These are phyloP conservation scores for Paedocypris sp. DNA, from an alignment of 2,113 vertebrate species.

Conservation along the genomic window DNA sequence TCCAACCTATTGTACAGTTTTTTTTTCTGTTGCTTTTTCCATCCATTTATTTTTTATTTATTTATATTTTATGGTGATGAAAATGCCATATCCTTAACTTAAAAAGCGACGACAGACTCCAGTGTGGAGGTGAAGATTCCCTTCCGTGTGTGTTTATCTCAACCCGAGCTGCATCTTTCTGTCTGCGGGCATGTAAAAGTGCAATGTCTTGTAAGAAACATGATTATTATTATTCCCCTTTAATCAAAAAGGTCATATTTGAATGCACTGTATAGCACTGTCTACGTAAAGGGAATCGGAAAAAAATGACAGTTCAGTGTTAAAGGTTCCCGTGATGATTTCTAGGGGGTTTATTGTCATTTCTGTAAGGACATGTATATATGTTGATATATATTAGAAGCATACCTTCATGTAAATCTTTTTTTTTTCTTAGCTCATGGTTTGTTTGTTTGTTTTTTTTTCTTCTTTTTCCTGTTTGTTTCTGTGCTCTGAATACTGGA, in stretches of 20 bases:
- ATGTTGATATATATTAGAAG: conserved; percentile 11
- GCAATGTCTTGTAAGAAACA: background rate
- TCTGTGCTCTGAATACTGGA: background rate
- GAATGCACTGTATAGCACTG: background rate
- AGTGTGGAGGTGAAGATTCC: background rate
- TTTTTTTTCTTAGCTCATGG: background rate
- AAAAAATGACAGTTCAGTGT: background rate
- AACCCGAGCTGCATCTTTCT: background rate
- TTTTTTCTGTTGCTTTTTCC: too few relatives aligned
- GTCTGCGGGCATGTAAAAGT: background rate
- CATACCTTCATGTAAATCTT: conserved; percentile 5
- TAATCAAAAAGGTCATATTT: background rate
- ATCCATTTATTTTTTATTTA: background rate
- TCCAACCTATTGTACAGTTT: too few relatives aligned
- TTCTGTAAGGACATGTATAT: background rate
- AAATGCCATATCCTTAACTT: too few relatives aligned
- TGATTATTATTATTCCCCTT: background rate
- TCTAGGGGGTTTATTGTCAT: background rate
- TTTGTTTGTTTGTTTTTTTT: background rate
- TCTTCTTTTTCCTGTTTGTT: background rate
- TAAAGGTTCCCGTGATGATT: background rate
- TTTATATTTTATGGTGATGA: background rate
- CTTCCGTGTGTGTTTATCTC: background rate
- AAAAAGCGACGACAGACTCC: too few relatives aligned
- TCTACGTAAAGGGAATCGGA: background rate